phyloP scores from a whole-genome alignment of 2,113 vertebrate genomes.

The Datnioides undecimradiatus region DNA sequence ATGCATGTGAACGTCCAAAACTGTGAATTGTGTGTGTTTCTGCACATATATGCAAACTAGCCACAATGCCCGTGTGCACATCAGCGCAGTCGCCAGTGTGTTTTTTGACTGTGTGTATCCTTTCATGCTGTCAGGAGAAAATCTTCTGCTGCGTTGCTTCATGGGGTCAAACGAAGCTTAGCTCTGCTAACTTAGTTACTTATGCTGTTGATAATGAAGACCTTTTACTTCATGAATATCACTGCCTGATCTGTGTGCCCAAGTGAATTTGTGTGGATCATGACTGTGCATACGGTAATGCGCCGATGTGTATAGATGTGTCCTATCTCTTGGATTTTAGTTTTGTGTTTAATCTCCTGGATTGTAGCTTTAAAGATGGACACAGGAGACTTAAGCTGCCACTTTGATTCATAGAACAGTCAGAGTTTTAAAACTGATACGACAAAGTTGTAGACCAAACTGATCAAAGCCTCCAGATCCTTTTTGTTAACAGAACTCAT shows the following conservation, averaged over 20 bases:
- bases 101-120: conserved; percentile 12
- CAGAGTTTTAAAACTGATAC: conserved; percentile 30
- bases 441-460: conserved; percentile 40
- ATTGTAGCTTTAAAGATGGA: conserved; percentile 46
- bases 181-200: conserved; percentile 41
- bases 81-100: conserved; percentile 4
- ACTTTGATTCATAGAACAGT: conserved; percentile 52
- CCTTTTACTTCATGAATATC: conserved; percentile 19
- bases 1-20: conserved; percentile 20
- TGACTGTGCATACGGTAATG: conserved; percentile 23
- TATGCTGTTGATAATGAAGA: conserved; percentile 29
- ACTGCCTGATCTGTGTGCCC: conserved; percentile 24
- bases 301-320: neutral
- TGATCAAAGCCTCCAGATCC: conserved; percentile 35
- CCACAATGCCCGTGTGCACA: neutral
- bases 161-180: conserved; percentile 50
- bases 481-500: conserved; percentile 32
- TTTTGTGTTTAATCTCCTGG: conserved; percentile 45
- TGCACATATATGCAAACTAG: conserved; percentile 14
- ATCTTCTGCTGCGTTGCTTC: conserved; percentile 29
- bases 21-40: conserved; percentile 21
- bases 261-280: conserved; percentile 31
- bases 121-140: conserved; percentile 39
- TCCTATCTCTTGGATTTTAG: conserved; percentile 10
- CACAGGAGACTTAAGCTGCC: conserved; percentile 37